Evolutionary conservation across 2,113 vertebrate species (phyloP).

Genomic region (Macquaria australasica): DNA sequence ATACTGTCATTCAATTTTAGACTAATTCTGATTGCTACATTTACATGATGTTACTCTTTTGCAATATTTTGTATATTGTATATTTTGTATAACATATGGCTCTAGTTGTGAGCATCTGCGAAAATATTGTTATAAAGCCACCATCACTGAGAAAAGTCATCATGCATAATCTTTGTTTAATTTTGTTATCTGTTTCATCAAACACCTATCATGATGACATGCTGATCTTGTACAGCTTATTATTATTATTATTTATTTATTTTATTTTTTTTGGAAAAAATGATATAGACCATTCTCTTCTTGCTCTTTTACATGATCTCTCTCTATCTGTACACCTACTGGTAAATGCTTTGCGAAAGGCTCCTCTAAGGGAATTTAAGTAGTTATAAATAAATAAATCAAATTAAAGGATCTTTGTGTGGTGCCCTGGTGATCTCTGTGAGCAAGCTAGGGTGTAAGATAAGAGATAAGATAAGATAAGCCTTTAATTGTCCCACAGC

Average conservation of each 20-base stretch:
- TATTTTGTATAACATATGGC: too few relatives aligned
- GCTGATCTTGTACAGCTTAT: not conserved
- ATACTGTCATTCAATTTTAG: not conserved
- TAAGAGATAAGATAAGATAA: too few relatives aligned
- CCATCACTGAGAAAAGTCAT: not conserved
- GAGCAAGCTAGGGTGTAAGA: constrained; percentile 5
- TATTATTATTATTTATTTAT: too few relatives aligned
- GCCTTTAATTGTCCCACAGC: too few relatives aligned
- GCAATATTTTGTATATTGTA: not conserved
- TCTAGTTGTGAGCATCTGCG: too few relatives aligned
- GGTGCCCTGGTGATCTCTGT: constrained; percentile 19
- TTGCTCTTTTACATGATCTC: not conserved
- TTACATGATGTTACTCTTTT: too few relatives aligned
- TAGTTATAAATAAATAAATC: constrained; percentile 51
- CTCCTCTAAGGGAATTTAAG: constrained; percentile 49
- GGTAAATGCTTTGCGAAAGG: constrained; percentile 30
- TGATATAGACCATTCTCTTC: not conserved
- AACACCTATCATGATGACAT: not conserved
- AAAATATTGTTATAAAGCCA: not conserved
- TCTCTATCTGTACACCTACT: not conserved
- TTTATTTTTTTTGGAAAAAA: not conserved
- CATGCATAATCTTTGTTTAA: not conserved
- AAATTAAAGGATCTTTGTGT: constrained; percentile 72
- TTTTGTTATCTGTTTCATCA: not conserved
- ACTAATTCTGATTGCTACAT: not conserved